These are phyloP conservation scores for Melospiza georgiana DNA, from an alignment of 2,113 vertebrate genomes.

Conservation along the genomic window DNA sequence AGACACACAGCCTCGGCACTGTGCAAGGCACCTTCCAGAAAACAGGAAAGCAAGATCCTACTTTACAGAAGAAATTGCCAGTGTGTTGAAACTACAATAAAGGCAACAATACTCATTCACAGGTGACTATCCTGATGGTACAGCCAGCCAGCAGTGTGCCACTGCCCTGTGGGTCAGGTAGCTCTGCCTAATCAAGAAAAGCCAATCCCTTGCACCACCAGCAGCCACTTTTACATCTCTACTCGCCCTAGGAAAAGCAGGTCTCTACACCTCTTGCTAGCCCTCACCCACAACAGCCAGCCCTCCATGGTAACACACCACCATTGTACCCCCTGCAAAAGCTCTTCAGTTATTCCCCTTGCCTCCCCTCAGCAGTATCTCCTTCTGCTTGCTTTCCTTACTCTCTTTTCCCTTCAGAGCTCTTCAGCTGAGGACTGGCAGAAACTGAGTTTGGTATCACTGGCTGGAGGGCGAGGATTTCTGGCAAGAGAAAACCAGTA, in stretches of 20 bases:
- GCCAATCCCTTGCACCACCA: neutral
- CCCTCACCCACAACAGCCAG: neutral
- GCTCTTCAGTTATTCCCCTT: neutral
- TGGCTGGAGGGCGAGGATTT: slow-evolving; percentile 8
- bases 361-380: neutral
- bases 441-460: neutral
- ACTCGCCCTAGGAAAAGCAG: neutral
- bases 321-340: rapidly evolving
- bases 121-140: neutral
- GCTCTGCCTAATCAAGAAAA: neutral
- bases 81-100: neutral
- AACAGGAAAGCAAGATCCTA: neutral
- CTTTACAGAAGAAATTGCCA: neutral
- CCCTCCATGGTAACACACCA: neutral
- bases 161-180: neutral
- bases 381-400: neutral
- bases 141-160: neutral
- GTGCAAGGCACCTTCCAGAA: neutral
- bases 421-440: neutral
- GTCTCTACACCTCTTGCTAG: neutral
- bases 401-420: neutral
- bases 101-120: neutral
- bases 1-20: neutral
- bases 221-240: neutral
- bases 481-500: slow-evolving; percentile 9